Base-by-base conservation (phyloP, 2,888 invertebrate species). In the Elysia crispata region DNA sequence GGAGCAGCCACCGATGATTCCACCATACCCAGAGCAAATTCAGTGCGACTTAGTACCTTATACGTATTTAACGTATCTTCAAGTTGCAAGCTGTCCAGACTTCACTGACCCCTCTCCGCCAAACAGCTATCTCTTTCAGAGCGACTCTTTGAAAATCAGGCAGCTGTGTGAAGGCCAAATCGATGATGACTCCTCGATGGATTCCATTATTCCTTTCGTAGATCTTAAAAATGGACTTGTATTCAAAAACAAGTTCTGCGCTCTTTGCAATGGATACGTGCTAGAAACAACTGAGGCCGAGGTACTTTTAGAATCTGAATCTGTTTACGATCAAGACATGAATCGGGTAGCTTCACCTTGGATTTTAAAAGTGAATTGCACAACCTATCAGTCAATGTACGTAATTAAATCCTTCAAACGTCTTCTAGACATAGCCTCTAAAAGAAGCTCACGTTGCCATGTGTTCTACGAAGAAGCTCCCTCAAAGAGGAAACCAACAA, bases 231-330 rank as follows among this genome's bases (percentile, higher is more conserved):
- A 41, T 28, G 76, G 76, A n/a, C 49, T 76, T 8, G 33, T 64
- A 15, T 76, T 76, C 49, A 76, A 41, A 66, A 76, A 76, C 66
- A 49, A 66, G 50, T 76, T 66, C 64, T 76, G 76, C 25, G 76
- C 76, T 30, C 23, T 76, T 28, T 76, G 76, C 49, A 76, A 76
- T 23, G 76, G 76, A 13, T 66, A 49, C 28, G 13, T 23, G 1
- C 28, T 76, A 1, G 23, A 49, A 57, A 18, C 23, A 15, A 41
- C 41, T 11, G 11, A 41, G 20, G 60, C 33, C 23, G 13, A 20
- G 33, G 23, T n/a, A 20, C 20, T 13, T 1, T n/a, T 1, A 3
- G 15, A 28, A 33, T 28, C 57, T n/a, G 28, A 30, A 41, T 41
- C 11, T 11, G 11, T 41, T 41, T 5, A 28, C 25, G 41, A 0